A percentile compares a stretch with the other conserved stretches of the same genome.
phyloP scores from a whole-genome alignment of 2,888 invertebrate species.

The Selenia dentaria region DNA sequence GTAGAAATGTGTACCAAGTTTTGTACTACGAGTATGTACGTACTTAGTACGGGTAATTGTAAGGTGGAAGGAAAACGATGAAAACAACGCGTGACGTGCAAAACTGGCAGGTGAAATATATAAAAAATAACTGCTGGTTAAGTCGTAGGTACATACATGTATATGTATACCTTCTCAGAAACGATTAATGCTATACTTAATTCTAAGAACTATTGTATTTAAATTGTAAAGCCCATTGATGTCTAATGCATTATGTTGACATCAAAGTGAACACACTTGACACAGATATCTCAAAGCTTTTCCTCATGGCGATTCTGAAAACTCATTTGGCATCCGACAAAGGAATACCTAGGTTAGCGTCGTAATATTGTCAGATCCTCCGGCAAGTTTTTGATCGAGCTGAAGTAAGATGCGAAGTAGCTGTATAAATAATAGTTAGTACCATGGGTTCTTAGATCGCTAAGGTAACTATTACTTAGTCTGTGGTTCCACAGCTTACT shows the following conservation, averaged over 20 bases:
- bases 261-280: slow-evolving; percentile 13
- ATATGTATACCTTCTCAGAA: too few species aligned
- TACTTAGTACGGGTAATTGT: slow-evolving; percentile 7
- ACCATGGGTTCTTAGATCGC: too few species aligned
- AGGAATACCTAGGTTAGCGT: slow-evolving; percentile 39
- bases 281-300: slow-evolving; percentile 26
- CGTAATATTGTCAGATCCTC: slow-evolving; percentile 37
- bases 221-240: slow-evolving; percentile 4
- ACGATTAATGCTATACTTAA: neutral
- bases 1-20: slow-evolving; percentile 30
- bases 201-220: neutral
- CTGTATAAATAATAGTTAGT: too few species aligned
- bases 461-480: neutral
- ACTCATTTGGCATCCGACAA: slow-evolving; percentile 27
- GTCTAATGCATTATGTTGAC: slow-evolving; percentile 5
- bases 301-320: slow-evolving; percentile 33
- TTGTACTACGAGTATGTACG: slow-evolving; percentile 18
- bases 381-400: too few species aligned
- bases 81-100: neutral
- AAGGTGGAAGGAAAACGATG: neutral
- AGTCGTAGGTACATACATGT: too few species aligned
- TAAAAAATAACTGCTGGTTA: too few species aligned
- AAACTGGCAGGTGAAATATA: too few species aligned
- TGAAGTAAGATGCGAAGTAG: too few species aligned
- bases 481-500: neutral